Conservation (phyloP, 30 jellyfish, hydroid and myxozoan genomes). For the Aurelia aurita complex sp. Pacific region DNA sequence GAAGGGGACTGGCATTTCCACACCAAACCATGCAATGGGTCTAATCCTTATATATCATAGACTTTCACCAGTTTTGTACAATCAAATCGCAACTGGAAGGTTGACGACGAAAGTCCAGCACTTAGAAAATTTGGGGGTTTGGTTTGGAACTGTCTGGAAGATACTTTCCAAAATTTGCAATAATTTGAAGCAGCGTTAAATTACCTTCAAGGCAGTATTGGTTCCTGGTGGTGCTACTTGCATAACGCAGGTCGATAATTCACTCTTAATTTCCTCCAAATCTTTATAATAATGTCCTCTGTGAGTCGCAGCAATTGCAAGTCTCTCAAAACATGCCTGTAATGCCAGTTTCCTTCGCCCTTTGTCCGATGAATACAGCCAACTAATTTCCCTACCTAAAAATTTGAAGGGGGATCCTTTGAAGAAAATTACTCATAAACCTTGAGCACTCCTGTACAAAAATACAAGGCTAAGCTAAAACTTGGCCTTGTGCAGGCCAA, state of each 20-base stretch:
- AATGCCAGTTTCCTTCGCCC: conserved; percentile 71
- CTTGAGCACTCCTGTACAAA: too few relatives aligned
- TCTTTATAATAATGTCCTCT: conserved; percentile 73
- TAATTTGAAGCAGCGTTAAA: not conserved
- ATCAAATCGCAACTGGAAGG: too few relatives aligned
- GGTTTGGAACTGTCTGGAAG: too few relatives aligned
- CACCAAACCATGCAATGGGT: too few relatives aligned
- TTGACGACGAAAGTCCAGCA: too few relatives aligned
- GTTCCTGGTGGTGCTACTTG: conserved; percentile 69
- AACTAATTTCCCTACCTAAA: conserved; percentile 66
- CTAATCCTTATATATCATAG: too few relatives aligned
- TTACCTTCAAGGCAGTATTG: conserved; percentile 33
- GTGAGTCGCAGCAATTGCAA: conserved; percentile 66
- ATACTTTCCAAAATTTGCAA: too few relatives aligned
- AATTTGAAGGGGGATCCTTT: not conserved
- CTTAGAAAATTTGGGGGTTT: too few relatives aligned
- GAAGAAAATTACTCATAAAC: not conserved
- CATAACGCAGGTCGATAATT: conserved; percentile 74
- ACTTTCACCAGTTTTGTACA: too few relatives aligned
- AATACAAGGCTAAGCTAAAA: too few relatives aligned
- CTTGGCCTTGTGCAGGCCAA: too few relatives aligned
- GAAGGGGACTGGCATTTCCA: too few relatives aligned
- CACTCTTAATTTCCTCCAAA: conserved; percentile 70
- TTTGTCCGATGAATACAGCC: conserved; percentile 51
- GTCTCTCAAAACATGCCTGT: conserved; percentile 72